phyloP scores from a whole-genome alignment of 2,113 vertebrate species.

The Pedionomus torquatus region DNA sequence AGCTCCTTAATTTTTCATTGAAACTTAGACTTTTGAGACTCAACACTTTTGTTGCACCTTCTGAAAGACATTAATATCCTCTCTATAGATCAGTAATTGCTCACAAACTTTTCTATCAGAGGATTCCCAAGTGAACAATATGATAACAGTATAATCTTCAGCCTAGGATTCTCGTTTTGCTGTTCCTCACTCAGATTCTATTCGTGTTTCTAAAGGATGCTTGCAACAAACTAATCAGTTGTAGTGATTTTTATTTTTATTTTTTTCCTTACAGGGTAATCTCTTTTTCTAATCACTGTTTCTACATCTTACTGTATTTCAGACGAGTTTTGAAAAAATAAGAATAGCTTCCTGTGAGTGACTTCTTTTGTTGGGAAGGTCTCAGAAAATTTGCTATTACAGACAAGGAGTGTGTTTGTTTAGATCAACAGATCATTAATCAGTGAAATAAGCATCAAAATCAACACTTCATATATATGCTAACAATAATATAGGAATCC shows the following conservation, averaged over 20 bases:
- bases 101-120: background rate
- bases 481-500: background rate
- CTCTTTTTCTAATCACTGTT: background rate
- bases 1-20: background rate
- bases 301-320: background rate
- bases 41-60: background rate
- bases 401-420: background rate
- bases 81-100: background rate
- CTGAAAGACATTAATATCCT: background rate
- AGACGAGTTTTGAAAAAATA: constrained; percentile 4
- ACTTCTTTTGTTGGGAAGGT: background rate
- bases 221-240: background rate
- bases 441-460: constrained; percentile 1
- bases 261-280: background rate
- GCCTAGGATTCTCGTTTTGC: background rate
- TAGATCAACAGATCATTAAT: background rate
- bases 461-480: background rate
- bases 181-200: background rate
- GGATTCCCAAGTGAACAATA: background rate
- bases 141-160: background rate
- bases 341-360: background rate
- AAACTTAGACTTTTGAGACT: background rate
- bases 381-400: background rate
- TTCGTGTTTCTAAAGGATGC: constrained; percentile 17
- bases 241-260: background rate